Conservation (phyloP, 2,797 vertebrate genomes). For the Epinephelus malabaricus region DNA sequence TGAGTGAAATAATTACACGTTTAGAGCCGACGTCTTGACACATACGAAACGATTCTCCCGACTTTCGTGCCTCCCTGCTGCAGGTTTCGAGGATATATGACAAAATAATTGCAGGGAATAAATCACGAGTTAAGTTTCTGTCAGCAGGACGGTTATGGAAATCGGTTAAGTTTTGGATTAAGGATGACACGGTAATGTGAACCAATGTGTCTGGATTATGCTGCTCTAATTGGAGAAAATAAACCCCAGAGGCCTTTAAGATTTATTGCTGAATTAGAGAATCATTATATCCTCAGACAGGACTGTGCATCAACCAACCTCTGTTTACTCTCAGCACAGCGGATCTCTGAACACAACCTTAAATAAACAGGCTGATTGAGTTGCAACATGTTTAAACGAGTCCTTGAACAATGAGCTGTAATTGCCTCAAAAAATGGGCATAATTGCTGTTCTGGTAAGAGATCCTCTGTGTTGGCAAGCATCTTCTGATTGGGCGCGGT, state of each 20-base stretch:
- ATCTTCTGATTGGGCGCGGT: conserved; percentile 28
- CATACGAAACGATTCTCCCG: conserved; percentile 23
- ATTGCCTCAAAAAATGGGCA: conserved; percentile 29
- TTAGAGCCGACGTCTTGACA: conserved; percentile 45
- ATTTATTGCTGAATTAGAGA: conserved; percentile 52
- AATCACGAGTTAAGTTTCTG: conserved; percentile 36
- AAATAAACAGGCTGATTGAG: conserved; percentile 61
- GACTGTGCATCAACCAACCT: conserved; percentile 36
- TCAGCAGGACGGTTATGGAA: conserved; percentile 49
- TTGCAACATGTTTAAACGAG: conserved; percentile 43
- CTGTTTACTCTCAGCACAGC: conserved; percentile 45
- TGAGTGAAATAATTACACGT: conserved; percentile 37
- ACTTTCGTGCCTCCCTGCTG: neutral
- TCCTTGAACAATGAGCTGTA: conserved; percentile 64
- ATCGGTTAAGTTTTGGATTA: conserved; percentile 36
- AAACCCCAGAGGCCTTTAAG: conserved; percentile 45
- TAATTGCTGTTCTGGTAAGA: conserved; percentile 39
- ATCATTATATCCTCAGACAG: conserved; percentile 54
- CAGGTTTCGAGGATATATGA: conserved; percentile 33
- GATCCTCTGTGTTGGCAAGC: conserved; percentile 23
- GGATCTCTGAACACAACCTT: conserved; percentile 39
- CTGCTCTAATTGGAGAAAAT: conserved; percentile 60
- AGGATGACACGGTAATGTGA: conserved; percentile 44
- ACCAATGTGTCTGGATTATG: conserved; percentile 46
- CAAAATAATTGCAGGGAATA: conserved; percentile 58